These are phyloP conservation scores for Oreortyx pictus DNA, from an alignment of 2,797 vertebrate species.

Conservation along the genomic window DNA sequence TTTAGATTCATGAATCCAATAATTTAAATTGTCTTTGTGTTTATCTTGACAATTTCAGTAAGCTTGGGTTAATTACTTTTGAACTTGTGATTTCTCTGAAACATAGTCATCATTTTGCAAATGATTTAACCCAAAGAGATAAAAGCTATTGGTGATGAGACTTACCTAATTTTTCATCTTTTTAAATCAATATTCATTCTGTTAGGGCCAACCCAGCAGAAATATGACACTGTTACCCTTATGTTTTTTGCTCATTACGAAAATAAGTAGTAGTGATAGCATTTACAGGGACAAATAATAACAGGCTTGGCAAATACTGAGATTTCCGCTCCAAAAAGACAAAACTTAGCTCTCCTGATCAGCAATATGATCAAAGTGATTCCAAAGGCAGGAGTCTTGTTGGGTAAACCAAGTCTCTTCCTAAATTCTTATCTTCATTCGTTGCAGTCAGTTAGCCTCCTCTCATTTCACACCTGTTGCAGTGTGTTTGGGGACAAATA, in stretches of 20 bases:
- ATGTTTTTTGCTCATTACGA: not conserved
- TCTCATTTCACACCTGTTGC: not conserved
- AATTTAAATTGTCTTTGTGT: not conserved
- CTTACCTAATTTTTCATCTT: not conserved
- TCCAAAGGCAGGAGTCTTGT: not conserved
- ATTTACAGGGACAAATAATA: not conserved
- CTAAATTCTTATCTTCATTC: not conserved
- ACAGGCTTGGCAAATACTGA: not conserved
- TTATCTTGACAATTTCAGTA: not conserved
- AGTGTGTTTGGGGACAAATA: rapidly evolving
- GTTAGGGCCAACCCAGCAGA: not conserved
- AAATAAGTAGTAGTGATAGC: not conserved
- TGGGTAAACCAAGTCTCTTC: not conserved
- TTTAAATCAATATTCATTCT: not conserved
- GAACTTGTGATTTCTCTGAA: not conserved
- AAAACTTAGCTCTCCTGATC: not conserved
- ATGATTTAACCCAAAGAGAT: not conserved
- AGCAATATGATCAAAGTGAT: not conserved
- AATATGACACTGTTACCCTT: not conserved
- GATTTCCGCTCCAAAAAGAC: not conserved
- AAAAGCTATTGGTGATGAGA: not conserved
- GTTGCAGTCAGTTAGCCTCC: not conserved
- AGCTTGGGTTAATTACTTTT: not conserved
- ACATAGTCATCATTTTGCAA: not conserved
- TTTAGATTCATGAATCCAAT: not conserved